Evolutionary conservation across 2,113 vertebrate genomes (phyloP).

Genomic region (Ovibos moschatus): DNA sequence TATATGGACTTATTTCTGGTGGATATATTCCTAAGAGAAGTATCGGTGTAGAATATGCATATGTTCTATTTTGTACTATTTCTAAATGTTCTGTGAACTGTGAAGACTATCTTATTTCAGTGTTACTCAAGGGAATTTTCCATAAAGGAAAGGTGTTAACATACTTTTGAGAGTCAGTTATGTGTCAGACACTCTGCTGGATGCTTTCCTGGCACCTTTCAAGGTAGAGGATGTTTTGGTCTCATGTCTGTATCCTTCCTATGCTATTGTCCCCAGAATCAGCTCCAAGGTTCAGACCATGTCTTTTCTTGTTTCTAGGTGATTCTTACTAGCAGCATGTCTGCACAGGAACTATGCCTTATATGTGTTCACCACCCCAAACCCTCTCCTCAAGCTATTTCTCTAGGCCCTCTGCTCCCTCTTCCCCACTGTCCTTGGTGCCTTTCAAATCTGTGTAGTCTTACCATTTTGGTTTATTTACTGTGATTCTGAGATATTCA

Average conservation of each 20-base stretch:
- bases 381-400: background rate
- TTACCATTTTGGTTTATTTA: background rate
- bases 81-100: background rate
- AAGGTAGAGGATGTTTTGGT: background rate
- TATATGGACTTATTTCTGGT: background rate
- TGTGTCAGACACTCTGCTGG: background rate
- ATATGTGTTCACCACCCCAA: background rate
- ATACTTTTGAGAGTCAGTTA: background rate
- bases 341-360: background rate
- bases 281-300: background rate
- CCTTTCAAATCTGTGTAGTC: background rate
- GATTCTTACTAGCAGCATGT: background rate
- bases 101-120: background rate
- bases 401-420: background rate
- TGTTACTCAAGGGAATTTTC: background rate
- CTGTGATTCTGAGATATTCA: background rate
- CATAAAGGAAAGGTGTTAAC: background rate
- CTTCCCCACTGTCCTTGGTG: background rate
- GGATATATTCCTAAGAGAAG: background rate
- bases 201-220: background rate
- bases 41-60: background rate
- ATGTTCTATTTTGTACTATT: background rate
- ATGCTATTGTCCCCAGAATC: background rate
- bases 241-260: background rate
- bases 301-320: background rate